A percentile compares a stretch with the other conserved stretches of the same genome.
phyloP scores from a whole-genome alignment of 2,113 vertebrate species.

The Nansenia antarctica region DNA sequence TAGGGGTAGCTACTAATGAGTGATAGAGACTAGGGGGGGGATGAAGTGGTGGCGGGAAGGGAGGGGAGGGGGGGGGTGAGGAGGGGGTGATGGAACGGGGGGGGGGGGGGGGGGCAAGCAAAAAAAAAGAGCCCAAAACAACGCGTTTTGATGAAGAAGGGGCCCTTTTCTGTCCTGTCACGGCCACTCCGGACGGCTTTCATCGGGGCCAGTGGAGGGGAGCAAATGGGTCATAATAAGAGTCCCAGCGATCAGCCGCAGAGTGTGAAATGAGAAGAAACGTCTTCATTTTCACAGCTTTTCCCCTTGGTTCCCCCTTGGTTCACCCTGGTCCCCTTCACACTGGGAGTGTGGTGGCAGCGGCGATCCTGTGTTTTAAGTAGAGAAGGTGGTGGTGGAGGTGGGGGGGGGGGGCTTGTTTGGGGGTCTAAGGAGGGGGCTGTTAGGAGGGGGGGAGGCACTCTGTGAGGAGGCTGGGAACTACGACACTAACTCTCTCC shows the following conservation, averaged over 20 bases:
- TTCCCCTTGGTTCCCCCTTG: constrained; percentile 2
- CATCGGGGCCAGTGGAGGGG: constrained; percentile 73
- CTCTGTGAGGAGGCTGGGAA: constrained; percentile 37
- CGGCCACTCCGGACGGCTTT: constrained; percentile 52
- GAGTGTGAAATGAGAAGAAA: constrained; percentile 83
- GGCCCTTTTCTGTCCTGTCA: constrained; percentile 68
- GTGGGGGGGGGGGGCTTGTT: not conserved
- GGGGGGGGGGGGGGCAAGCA: constrained; percentile 52
- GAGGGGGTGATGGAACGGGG: not conserved
- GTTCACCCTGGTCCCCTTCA: too few relatives aligned
- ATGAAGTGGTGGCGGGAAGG: constrained; percentile 41
- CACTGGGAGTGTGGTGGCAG: constrained; percentile 29
- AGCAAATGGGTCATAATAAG: constrained; percentile 77
- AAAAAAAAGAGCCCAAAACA: constrained; percentile 74
- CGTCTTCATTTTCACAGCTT: constrained; percentile 80
- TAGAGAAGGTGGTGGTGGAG: constrained; percentile 49
- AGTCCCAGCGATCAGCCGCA: constrained; percentile 71
- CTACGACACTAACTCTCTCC: constrained; percentile 17
- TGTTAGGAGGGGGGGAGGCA: constrained; percentile 37
- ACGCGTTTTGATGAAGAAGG: constrained; percentile 72
- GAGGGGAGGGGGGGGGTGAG: constrained; percentile 65
- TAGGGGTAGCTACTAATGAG: constrained; percentile 63
- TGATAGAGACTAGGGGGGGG: constrained; percentile 44
- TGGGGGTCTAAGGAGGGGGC: constrained; percentile 43
- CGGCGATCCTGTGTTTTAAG: constrained; percentile 69